These are phyloP conservation scores for Ageneiosus marmoratus DNA, from an alignment of 2,113 vertebrate species.

Conservation along the genomic window DNA sequence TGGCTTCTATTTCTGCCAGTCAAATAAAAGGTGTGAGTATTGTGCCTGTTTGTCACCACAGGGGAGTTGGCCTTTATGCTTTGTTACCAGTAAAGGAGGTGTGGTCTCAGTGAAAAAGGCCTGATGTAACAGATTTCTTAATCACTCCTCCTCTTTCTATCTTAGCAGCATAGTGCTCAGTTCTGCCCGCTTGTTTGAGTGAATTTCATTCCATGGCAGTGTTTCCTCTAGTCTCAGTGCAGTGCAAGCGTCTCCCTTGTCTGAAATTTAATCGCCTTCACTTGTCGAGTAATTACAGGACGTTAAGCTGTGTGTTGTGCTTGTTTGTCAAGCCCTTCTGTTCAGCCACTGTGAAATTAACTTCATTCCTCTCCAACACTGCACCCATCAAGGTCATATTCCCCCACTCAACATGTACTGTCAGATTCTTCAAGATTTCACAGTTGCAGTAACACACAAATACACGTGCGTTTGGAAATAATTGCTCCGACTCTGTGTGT, in stretches of 20 bases:
- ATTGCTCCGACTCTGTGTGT: constrained; percentile 23
- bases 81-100: not conserved
- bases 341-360: constrained; percentile 85
- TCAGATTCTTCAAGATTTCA: constrained; percentile 50
- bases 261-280: constrained; percentile 61
- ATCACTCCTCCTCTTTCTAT: not conserved
- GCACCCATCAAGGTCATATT: constrained; percentile 65
- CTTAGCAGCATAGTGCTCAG: constrained; percentile 19
- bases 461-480: constrained; percentile 21
- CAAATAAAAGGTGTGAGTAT: not conserved
- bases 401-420: constrained; percentile 47
- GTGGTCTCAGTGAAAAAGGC: not conserved
- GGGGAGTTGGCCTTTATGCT: not conserved
- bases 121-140: not conserved
- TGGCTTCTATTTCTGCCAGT: not conserved
- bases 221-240: constrained; percentile 46
- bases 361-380: constrained; percentile 67
- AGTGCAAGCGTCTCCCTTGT: constrained; percentile 34
- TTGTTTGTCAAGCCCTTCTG: constrained; percentile 67
- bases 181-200: constrained; percentile 56
- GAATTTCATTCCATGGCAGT: constrained; percentile 33
- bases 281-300: constrained; percentile 66
- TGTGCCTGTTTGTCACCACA: not conserved
- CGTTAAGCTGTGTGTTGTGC: constrained; percentile 68
- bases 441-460: not conserved